Evolutionary conservation across 2,113 vertebrate species (phyloP), one percentile per base, ranked within the genome.

Genomic region (Indicator maculatus): DNA sequence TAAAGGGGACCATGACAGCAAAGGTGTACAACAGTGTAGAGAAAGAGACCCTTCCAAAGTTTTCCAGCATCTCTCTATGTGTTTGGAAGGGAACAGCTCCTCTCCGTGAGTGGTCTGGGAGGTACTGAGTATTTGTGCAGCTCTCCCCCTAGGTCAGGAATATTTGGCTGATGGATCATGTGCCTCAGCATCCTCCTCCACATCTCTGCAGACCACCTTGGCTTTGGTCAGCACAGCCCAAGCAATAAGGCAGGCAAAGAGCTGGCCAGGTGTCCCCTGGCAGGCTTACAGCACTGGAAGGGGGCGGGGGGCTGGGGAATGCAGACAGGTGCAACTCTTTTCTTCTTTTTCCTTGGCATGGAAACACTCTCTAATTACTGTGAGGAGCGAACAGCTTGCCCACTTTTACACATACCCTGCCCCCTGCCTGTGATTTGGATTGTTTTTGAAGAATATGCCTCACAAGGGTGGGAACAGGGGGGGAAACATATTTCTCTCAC

Each of bases 401-500:
- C 93, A 81, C 91, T 95, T 95, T 94, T 95, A 84, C 93, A 95
- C 90, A 11, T 96, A 67, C 95, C 93, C 96, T 95, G 89, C 93
- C 93, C 93, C 94, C 95, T 95, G 89, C 94, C 78, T 95, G 96
- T 4, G 75, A 80, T 92, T 95, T 89, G 93, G 95, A 95, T 93
- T 93, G 94, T 88, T 65, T 93, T 90, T 81, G 88, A 83, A 95
- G 85, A 93, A 61, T 11, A 20, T 30, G 45, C 76, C 80, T 96
- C 23, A 2, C 39, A 31, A 0, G 28, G 82, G 69, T 80, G 52
- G 89, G 88, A 85, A 69, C 19, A 11, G 52, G 71, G 41, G 36
- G 33, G 33, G 33, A 45, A 77, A 21, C 24, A 14, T 58, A 53
- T 88, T 94, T 81, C 65, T 90, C 41, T 93, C 84, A 91, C 79